Evolutionary conservation across 1,140 invertebrate species (phyloP).

Genomic region (Drosophila neocordata): DNA sequence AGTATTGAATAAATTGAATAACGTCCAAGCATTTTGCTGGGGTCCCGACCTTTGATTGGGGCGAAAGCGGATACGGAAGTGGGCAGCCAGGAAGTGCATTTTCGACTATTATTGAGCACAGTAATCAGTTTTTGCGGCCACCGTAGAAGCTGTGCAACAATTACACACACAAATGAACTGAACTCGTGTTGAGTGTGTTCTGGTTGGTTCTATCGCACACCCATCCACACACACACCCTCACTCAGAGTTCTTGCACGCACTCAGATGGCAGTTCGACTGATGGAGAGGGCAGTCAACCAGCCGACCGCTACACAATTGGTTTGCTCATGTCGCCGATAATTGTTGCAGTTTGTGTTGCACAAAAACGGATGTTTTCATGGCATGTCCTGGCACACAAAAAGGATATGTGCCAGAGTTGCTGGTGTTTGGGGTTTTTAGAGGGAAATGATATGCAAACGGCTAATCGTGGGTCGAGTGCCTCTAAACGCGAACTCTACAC

Average conservation of each 20-base stretch:
- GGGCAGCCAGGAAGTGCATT: constrained; percentile 9
- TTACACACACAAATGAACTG: constrained; percentile 59
- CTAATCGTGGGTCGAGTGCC: neutral
- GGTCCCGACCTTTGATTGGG: constrained; percentile 6
- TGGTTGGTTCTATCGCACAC: constrained; percentile 31
- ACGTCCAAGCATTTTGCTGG: constrained; percentile 38
- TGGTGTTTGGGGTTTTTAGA: no score
- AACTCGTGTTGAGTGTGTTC: neutral
- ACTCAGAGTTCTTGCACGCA: constrained; percentile 14
- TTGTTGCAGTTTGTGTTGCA: constrained; percentile 64
- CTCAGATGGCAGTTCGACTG: constrained; percentile 3
- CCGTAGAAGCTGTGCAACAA: constrained; percentile 43
- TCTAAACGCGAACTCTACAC: neutral
- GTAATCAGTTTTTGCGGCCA: constrained; percentile 64
- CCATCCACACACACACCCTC: neutral
- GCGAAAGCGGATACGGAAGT: neutral
- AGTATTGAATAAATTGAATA: constrained; percentile 75
- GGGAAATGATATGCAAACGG: neutral
- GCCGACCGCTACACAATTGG: constrained; percentile 52
- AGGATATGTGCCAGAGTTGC: neutral
- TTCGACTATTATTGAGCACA: constrained; percentile 45
- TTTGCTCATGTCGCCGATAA: constrained; percentile 78
- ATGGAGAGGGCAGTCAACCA: neutral
- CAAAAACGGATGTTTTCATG: constrained; percentile 63
- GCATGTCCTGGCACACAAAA: neutral